Conservation (phyloP, 2,888 invertebrate species). For the Tanytarsus gracilentus region DNA sequence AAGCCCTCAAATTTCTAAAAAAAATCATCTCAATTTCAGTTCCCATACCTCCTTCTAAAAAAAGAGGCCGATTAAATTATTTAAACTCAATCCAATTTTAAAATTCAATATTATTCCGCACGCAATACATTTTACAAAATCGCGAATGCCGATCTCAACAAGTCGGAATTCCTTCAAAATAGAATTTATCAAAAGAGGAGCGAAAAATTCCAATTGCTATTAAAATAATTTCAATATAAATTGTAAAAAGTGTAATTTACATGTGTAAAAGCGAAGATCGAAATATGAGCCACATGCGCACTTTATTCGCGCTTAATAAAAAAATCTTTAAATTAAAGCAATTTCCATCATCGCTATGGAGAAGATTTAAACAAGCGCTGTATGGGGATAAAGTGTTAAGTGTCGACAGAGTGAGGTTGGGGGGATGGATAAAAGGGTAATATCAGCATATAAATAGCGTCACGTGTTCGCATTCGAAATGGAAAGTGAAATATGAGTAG, state of each 20-base stretch:
- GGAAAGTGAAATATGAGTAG: constrained; percentile 28
- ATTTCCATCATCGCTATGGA: constrained; percentile 4
- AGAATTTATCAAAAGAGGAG: too few species aligned
- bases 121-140: too few species aligned
- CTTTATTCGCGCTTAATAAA: not conserved
- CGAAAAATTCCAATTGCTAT: not conserved
- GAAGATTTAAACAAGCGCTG: not conserved
- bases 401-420: not conserved
- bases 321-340: constrained; percentile 3
- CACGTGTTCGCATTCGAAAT: constrained; percentile 25
- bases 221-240: not conserved
- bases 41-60: too few species aligned
- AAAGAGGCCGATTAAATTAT: too few species aligned
- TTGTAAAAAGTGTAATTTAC: not conserved
- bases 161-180: too few species aligned
- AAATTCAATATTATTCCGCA: too few species aligned
- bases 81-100: too few species aligned
- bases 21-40: too few species aligned
- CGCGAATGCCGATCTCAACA: too few species aligned
- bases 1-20: too few species aligned
- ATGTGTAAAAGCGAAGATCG: not conserved
- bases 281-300: constrained; percentile 7
- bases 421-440: not conserved
- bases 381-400: not conserved
- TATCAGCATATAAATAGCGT: constrained; percentile 5